These are phyloP conservation scores for Orius insidiosus DNA, from an alignment of 1,140 invertebrate species.

Conservation along the genomic window DNA sequence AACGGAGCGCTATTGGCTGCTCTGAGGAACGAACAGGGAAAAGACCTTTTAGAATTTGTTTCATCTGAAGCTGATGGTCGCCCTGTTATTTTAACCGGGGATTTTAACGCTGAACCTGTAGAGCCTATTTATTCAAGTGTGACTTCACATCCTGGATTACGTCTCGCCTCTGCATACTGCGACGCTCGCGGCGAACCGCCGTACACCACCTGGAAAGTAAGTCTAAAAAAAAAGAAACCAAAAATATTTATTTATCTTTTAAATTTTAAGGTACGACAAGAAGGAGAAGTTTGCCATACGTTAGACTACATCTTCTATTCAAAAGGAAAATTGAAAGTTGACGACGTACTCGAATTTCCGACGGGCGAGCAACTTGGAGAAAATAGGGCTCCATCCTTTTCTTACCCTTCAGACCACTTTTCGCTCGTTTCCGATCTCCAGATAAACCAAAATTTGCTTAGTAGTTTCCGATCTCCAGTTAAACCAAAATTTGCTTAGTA, in stretches of 20 bases:
- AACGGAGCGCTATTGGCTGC: constrained; percentile 46
- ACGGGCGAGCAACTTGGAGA: constrained; percentile 45
- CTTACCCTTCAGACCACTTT: constrained; percentile 66
- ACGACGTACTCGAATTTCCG: constrained; percentile 44
- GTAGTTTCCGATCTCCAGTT: too few relatives aligned
- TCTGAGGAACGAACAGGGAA: constrained; percentile 56
- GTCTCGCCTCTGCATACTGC: constrained; percentile 28
- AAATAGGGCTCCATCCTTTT: constrained; percentile 43
- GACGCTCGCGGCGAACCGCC: constrained; percentile 34
- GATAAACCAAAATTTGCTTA: constrained; percentile 9
- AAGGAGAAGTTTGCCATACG: constrained; percentile 53
- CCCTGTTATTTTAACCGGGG: constrained; percentile 51
- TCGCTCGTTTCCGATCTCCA: constrained; percentile 52
- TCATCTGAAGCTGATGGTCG: constrained; percentile 27
- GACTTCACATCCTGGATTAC: constrained; percentile 27
- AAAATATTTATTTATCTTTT: too few relatives aligned
- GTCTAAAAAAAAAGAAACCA: not conserved
- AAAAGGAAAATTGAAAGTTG: constrained; percentile 34
- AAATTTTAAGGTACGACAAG: constrained; percentile 36
- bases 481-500: too few relatives aligned
- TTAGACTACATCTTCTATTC: constrained; percentile 66
- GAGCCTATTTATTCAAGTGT: constrained; percentile 53
- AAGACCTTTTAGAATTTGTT: constrained; percentile 47
- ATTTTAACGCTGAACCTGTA: constrained; percentile 60
- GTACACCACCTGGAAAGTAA: constrained; percentile 60